Evolutionary conservation across 2,113 vertebrate genomes (phyloP), one percentile per base, ranked within the genome.

Genomic region (Lophius piscatorius): DNA sequence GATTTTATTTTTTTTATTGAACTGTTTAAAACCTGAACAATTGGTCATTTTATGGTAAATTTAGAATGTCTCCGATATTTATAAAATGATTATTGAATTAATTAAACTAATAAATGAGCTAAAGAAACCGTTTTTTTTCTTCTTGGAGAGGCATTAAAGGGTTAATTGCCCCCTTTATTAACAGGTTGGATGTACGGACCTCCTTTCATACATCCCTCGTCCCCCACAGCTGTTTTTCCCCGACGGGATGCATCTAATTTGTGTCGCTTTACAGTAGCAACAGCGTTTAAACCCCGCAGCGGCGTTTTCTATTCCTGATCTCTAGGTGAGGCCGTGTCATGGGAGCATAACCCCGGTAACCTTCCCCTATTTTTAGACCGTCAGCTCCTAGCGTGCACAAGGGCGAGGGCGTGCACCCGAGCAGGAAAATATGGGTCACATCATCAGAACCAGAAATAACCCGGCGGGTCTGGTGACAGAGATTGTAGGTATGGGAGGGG

Each of bases 361-460:
- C 74, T 59, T 55, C 70, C 48, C 71, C 80, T n/a, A n/a, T 83
- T 88, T 90, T 89, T 80, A 87, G 81, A 38, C 62, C 9, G 51
- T 45, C 55, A 9, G 66, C 41, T 78, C 55, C 52, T 29, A 38
- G 42, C 1, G 40, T 56, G 17, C 41, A 40, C 4, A 47, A 40
- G 13, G 5, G 40, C 12, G 50, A 3, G 39, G 0, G 12, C 9
- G 3, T 11, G 33, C 59, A 40, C 51, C 46, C 4, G 4, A 42
- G 70, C 57, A 24, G 38, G 20, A 42, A 67, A 67, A 87, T 90
- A 71, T 88, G 54, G 86, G 90, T 85, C 80, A 85, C 62, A 70
- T 85, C 79, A 63, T 75, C 60, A 44, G 48, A 36, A 74, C 82
- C 84, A 91, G 91, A 89, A 95, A 95, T 94, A 95, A 91, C 21